Evolutionary conservation across 2,113 vertebrate genomes (phyloP).

Genomic region (Hucho hucho): DNA sequence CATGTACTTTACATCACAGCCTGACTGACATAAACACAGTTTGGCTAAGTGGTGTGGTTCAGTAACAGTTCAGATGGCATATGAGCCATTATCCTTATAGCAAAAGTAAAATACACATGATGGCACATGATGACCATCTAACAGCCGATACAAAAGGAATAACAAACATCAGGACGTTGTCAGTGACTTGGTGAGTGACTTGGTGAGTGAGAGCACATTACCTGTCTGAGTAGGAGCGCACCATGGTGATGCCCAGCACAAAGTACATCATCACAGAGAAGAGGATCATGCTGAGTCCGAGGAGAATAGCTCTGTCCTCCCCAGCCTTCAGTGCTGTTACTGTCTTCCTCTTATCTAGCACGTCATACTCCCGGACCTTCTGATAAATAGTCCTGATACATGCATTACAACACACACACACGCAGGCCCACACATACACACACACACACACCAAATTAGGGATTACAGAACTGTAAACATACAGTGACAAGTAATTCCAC

Average conservation of each 20-base stretch:
- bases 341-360: conserved; percentile 94
- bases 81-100: too few species aligned
- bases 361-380: conserved; percentile 87
- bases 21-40: too few species aligned
- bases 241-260: conserved; percentile 87
- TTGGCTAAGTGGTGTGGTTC: too few species aligned
- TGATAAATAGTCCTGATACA: conserved; percentile 87
- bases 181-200: background rate
- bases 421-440: background rate
- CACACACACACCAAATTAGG: background rate
- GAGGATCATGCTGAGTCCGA: conserved; percentile 91
- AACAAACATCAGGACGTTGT: background rate
- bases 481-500: too few species aligned
- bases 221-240: conserved; percentile 91
- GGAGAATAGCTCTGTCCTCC: conserved; percentile 89
- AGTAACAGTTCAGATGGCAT: too few species aligned
- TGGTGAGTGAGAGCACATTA: conserved; percentile 34
- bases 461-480: background rate
- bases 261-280: conserved; percentile 94
- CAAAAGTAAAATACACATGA: too few species aligned
- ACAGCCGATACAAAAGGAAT: too few species aligned
- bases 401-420: background rate
- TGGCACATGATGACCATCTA: too few species aligned
- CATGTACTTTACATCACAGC: too few species aligned
- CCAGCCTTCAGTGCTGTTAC: conserved; percentile 91